Evolutionary conservation across 1,140 invertebrate species (phyloP), one percentile per base, ranked within the genome.

Genomic region (Drosophila erecta): DNA sequence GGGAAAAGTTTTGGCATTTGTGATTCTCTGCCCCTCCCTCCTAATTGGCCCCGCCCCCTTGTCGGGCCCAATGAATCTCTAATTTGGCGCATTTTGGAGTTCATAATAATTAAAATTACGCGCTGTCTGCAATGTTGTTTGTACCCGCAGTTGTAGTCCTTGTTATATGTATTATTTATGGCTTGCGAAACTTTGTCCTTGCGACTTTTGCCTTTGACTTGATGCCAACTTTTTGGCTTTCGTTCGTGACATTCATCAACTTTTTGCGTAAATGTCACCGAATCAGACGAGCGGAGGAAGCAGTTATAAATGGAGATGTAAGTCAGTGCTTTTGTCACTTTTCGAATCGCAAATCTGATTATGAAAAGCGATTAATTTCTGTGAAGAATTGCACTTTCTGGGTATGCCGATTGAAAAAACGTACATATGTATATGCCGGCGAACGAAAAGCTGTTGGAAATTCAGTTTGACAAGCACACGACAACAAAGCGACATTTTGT

Each of bases 81-180:
- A 86, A 89, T 87, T 87, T 87, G 81, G 75, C 60, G 67, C 79
- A 71, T 77, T 81, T 77, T 57, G 44, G 73, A 81, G 67, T 81
- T 86, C 83, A 87, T 89, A 76, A 87, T 87, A 87, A 87, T 87
- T 87, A 87, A 87, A 87, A 87, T 89, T 83, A 87, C 64, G 77
- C 81, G 62, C 50, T 69, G 67, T 51, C 81, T 76, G 75, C 81
- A 85, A 66, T 85, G 84, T 78, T 78, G 70, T 49, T 74, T 76
- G 47, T 58, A 58, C 33, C 55, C 46, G 47, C 57, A 55, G 58
- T 76, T 78, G 61, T 73, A 69, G 38, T 58, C 35, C 71, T 71
- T 84, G 80, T 80, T 85, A 74, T 81, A 81, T 85, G 77, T 71
- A 74, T 77, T 85, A 86, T 86, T 85, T 85, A 86, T 81, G 46